Percentiles rank a stretch among this genome's conserved stretches.
Conservation (phyloP, 1,140 invertebrate genomes). For the Ylistrum balloti region DNA sequence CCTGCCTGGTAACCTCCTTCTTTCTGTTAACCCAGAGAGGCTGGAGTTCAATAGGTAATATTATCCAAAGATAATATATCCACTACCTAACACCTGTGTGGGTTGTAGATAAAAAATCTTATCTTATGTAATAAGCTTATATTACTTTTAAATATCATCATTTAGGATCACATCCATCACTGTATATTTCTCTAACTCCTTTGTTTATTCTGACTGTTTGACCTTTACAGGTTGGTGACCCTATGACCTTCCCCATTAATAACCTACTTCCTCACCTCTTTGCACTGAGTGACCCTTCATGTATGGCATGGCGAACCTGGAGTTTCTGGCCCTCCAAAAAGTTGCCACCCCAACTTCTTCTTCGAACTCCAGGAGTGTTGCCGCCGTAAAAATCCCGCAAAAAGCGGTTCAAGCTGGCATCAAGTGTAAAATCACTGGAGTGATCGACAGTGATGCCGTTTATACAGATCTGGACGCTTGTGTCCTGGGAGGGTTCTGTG, state of each 20-base stretch:
- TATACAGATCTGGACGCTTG: conserved; percentile 75
- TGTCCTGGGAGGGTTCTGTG: conserved; percentile 47
- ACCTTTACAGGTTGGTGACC: too few species aligned
- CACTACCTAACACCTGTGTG: too few species aligned
- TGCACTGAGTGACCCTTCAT: background rate
- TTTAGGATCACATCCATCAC: too few species aligned
- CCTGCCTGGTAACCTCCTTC: too few species aligned
- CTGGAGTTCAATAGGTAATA: too few species aligned
- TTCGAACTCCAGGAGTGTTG: conserved; percentile 57
- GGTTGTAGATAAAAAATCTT: too few species aligned
- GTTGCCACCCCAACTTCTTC: conserved; percentile 67
- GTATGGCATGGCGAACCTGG: background rate
- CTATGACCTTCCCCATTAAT: background rate
- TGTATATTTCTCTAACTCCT: too few species aligned
- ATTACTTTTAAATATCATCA: too few species aligned
- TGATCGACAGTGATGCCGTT: conserved; percentile 73
- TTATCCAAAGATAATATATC: too few species aligned
- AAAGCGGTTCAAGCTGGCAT: conserved; percentile 59
- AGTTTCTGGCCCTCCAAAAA: conserved; percentile 14
- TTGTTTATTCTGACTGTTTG: too few species aligned
- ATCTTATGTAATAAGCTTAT: too few species aligned
- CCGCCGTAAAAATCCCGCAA: conserved; percentile 58
- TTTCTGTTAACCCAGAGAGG: too few species aligned
- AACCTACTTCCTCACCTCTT: background rate
- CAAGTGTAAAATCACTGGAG: conserved; percentile 50